These are phyloP conservation scores for Channa striata DNA, from an alignment of 2,797 vertebrate species.

Conservation along the genomic window DNA sequence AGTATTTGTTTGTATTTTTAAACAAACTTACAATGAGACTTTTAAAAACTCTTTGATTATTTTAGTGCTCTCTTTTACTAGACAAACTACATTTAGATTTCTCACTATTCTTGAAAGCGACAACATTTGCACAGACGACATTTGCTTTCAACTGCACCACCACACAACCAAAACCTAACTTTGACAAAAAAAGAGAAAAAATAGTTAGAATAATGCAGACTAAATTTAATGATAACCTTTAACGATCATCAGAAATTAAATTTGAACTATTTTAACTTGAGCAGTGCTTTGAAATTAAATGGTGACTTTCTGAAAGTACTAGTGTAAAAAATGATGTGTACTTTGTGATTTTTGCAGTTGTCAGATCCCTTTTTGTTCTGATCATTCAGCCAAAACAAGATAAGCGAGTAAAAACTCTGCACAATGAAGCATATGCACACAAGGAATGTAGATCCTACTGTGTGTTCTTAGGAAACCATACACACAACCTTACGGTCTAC, in stretches of 20 bases:
- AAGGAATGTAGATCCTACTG: conserved; percentile 75
- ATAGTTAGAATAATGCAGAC: background rate
- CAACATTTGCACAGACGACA: background rate
- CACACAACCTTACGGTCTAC: conserved; percentile 22
- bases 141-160: background rate
- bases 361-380: conserved; percentile 23
- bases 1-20: no score
- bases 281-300: background rate
- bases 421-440: conserved; percentile 77
- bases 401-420: conserved; percentile 58
- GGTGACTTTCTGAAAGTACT: background rate
- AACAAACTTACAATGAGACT: background rate
- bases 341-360: conserved; percentile 1
- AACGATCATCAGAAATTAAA: background rate
- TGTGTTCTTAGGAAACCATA: conserved; percentile 65
- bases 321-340: background rate
- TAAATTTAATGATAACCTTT: background rate
- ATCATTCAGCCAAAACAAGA: conserved; percentile 38
- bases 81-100: background rate
- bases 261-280: background rate
- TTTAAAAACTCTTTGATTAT: conserved; percentile 7
- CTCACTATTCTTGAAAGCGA: background rate
- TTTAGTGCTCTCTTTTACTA: background rate
- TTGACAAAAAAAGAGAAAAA: background rate
- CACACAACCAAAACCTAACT: no score